Conservation (phyloP, 2,888 invertebrate species). For the Salpingus planirostris region DNA sequence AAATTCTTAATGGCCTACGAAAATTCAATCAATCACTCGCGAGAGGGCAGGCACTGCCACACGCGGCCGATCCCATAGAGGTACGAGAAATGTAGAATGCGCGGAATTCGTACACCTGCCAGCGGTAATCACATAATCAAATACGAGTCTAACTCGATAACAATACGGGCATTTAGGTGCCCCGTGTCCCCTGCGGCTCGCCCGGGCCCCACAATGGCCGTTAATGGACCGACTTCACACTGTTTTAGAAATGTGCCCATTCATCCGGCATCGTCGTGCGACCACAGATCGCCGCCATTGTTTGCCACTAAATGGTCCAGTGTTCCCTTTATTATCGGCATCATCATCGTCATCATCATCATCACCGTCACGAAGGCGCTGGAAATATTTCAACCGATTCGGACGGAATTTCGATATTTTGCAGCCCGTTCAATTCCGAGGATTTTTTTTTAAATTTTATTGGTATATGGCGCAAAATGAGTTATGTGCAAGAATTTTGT, state of each 20-base stretch:
- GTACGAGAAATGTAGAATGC: constrained; percentile 19
- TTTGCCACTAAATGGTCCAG: constrained; percentile 21
- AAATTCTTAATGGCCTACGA: too few relatives aligned
- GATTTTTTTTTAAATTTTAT: too few relatives aligned
- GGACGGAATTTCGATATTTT: too few relatives aligned
- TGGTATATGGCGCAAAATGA: too few relatives aligned
- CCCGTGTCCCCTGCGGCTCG: constrained; percentile 25
- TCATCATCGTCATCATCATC: too few relatives aligned
- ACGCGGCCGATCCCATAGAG: not conserved
- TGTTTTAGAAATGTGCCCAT: constrained; percentile 43
- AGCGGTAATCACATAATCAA: constrained; percentile 39
- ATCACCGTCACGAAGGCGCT: too few relatives aligned
- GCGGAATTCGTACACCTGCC: constrained; percentile 36
- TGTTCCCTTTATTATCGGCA: too few relatives aligned
- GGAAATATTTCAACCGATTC: too few relatives aligned
- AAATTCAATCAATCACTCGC: constrained; percentile 31
- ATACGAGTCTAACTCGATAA: constrained; percentile 39
- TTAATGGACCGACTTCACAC: constrained; percentile 41
- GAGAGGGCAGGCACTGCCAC: not conserved
- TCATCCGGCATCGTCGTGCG: constrained; percentile 31
- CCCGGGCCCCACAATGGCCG: constrained; percentile 25
- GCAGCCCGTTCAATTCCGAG: too few relatives aligned
- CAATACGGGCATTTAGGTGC: constrained; percentile 37
- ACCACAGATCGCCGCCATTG: constrained; percentile 20
- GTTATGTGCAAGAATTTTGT: too few relatives aligned